Evolutionary conservation across 2,113 vertebrate genomes (phyloP), one percentile per base, ranked within the genome.

Genomic region (Calidris pygmaea): DNA sequence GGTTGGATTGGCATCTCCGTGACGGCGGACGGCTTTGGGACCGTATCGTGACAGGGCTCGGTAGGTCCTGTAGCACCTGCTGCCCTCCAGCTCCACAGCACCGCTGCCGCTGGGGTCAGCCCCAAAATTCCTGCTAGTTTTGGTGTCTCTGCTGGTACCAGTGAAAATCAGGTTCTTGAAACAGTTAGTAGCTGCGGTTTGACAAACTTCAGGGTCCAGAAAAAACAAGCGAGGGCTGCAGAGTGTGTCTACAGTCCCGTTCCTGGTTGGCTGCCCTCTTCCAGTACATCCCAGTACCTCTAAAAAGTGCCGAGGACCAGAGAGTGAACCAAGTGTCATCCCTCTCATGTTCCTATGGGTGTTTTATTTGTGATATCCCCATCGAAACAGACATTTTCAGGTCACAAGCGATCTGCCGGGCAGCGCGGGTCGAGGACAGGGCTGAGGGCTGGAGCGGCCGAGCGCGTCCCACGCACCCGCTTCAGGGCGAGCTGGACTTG

Each of bases 401-500:
- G 24, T n/a, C 47, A 39, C 32, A 2, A 32, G 53, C 3, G 18
- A 81, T 30, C 18, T 24, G 35, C 43, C 53, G 7, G 4, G 50
- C 21, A 52, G n/a, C 2, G 3, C 7, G 8, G 45, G 50, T 4
- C 10, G 47, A 21, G 3, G 7, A 30, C 12, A 8, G 39, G 23
- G 9, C 26, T 82, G 16, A 2, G 2, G 34, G 18, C 21, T 21
- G 47, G 30, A 55, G 65, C 16, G 9, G 45, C 23, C 26, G 32
- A 41, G 6, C 0, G 0, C 5, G 1, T 20, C 35, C 85, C 19
- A 1, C 3, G 21, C 20, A 2, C 35, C 0, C 0, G 29, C 63
- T 70, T 63, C 35, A 1, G 53, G 22, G 19, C 0, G 0, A 77
- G 34, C 16, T 24, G 30, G 52, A 35, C 22, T 14, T 8, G 35